A percentile compares a stretch with the other conserved stretches of the same genome.
Conservation (phyloP, 1,140 invertebrate species). For the Drosophila pachea region DNA sequence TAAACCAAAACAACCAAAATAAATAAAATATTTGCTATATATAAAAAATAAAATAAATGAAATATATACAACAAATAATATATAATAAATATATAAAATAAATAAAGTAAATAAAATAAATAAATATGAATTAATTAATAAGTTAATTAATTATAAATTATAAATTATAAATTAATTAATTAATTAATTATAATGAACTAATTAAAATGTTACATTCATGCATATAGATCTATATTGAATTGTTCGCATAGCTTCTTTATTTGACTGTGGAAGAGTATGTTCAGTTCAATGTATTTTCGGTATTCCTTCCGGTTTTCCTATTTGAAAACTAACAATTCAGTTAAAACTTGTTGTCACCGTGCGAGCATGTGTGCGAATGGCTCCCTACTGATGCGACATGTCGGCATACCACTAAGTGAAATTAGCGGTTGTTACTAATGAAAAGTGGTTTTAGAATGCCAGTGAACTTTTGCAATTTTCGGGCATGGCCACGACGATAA, state of each 20-base stretch:
- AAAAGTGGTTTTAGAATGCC: constrained; percentile 62
- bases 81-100: too few relatives aligned
- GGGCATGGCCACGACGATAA: constrained; percentile 41
- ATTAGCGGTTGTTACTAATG: constrained; percentile 76
- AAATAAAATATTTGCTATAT: too few relatives aligned
- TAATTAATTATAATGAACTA: too few relatives aligned
- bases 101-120: too few relatives aligned
- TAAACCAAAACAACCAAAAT: too few relatives aligned
- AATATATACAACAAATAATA: too few relatives aligned
- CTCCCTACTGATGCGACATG: constrained; percentile 54
- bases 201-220: not conserved
- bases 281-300: not conserved
- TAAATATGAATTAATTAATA: too few relatives aligned
- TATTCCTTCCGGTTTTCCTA: constrained; percentile 3
- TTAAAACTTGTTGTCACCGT: constrained; percentile 46
- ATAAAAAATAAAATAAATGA: too few relatives aligned
- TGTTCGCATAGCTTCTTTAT: not conserved
- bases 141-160: too few relatives aligned
- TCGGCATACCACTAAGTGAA: constrained; percentile 70
- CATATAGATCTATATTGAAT: not conserved
- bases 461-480: constrained; percentile 61
- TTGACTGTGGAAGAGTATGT: not conserved
- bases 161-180: too few relatives aligned
- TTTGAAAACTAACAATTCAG: constrained; percentile 36
- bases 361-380: constrained; percentile 4